These are phyloP conservation scores for Samia ricini DNA, from an alignment of 1,140 invertebrate genomes.

Conservation along the genomic window DNA sequence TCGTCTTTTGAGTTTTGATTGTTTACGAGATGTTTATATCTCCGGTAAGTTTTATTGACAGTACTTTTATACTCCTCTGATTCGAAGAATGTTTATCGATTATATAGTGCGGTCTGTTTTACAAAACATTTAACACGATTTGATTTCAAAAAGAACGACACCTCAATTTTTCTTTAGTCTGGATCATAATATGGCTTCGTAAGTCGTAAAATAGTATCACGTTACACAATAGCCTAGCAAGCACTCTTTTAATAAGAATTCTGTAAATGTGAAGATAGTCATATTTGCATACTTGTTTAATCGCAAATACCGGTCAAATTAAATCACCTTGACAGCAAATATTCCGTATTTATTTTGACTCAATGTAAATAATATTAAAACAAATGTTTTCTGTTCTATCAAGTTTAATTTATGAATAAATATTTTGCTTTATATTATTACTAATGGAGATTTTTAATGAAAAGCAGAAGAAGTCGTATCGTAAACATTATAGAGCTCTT, in stretches of 20 bases:
- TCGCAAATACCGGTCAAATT: neutral
- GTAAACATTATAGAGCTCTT: constrained; percentile 37
- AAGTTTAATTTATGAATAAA: neutral
- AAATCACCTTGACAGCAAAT: neutral
- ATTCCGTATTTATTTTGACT: neutral
- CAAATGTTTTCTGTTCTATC: too few relatives aligned
- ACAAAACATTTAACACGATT: constrained; percentile 7
- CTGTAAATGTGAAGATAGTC: constrained; percentile 27
- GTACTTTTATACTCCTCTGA: neutral
- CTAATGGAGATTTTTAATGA: constrained; percentile 2
- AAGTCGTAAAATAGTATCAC: constrained; percentile 71
- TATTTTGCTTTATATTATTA: neutral
- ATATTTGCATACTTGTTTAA: neutral
- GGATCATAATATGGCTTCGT: constrained; percentile 67
- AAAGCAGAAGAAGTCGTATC: constrained; percentile 42
- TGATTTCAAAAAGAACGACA: constrained; percentile 54
- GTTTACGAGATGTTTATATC: constrained; percentile 47
- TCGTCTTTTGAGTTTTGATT: constrained; percentile 62
- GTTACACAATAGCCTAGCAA: constrained; percentile 68
- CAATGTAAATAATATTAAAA: too few relatives aligned
- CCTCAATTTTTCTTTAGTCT: constrained; percentile 51
- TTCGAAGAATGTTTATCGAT: neutral
- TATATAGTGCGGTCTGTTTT: constrained; percentile 6
- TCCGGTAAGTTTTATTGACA: constrained; percentile 30
- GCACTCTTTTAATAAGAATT: constrained; percentile 59